Evolutionary conservation across 1,140 invertebrate genomes (phyloP).

Genomic region (Heterodera carotae): DNA sequence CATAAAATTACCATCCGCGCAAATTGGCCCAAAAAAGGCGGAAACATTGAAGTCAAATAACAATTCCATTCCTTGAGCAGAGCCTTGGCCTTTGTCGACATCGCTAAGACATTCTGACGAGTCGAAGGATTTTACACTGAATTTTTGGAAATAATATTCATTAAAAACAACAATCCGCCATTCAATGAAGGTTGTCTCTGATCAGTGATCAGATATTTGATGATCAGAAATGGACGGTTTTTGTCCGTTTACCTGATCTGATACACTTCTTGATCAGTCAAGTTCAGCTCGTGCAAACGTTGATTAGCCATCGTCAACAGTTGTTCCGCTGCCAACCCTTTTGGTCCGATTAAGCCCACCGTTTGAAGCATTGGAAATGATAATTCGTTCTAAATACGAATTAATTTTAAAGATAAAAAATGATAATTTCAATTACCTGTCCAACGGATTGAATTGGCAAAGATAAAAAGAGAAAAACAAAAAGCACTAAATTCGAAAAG

Average conservation of each 20-base stretch:
- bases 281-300: slow-evolving; percentile 25
- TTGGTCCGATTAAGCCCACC: slow-evolving; percentile 11
- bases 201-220: background rate
- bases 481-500: background rate
- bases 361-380: background rate
- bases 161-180: background rate
- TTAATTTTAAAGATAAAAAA: no score
- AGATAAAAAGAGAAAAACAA: background rate
- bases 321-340: slow-evolving; percentile 1
- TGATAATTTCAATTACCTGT: background rate
- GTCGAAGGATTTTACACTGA: slow-evolving; percentile 24
- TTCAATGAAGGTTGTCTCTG: background rate
- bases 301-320: slow-evolving; percentile 29
- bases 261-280: slow-evolving; percentile 17
- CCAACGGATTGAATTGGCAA: background rate
- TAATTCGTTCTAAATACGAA: no score
- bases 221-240: background rate
- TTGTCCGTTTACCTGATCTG: slow-evolving; percentile 14
- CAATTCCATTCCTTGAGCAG: slow-evolving; percentile 29
- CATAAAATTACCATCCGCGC: slow-evolving; percentile 28
- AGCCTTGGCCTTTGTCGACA: slow-evolving; percentile 17
- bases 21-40: slow-evolving; percentile 50
- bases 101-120: background rate
- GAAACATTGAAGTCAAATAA: slow-evolving; percentile 39
- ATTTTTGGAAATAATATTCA: background rate